Base-by-base conservation (phyloP, 2,888 invertebrate species). In the Phyllotreta striolata region DNA sequence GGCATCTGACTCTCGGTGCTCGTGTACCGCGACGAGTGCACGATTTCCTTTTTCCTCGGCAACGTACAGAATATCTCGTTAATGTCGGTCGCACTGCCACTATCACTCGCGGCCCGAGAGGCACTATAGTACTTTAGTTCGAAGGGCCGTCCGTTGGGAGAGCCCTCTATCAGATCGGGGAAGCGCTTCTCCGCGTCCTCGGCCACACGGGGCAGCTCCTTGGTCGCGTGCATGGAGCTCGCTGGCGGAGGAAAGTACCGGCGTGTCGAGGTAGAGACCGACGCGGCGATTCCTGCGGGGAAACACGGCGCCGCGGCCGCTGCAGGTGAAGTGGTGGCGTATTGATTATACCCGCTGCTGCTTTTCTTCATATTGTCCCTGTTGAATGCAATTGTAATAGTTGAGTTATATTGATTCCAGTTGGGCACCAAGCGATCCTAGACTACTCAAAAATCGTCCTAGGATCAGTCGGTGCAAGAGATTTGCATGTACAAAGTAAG, bases 1-100 rank as follows among this genome's bases (percentile, higher is more conserved):
- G 91, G 91, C 60, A 91, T 90, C 73, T 91, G 90, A 73, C 91
- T 91, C 72, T 91, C 91, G 24, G 89, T 79, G 69, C 81, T 82
- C 58, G 74, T 74, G 63, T 81, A 81, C 44, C 78, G 72, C 41
- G 82, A 74, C 62, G 74, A 74, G 51, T 76, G 74, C 14, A 56
- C 49, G 37, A 73, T 64, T 35, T 77, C 72, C 13, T 74, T 73
- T 70, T 81, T 82, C 60, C 81, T 72, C 0, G 91, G 90, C 70
- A 91, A 83, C n/a, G 91, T 91, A 76, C 89, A 90, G 75, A 90
- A 87, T 0, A 84, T 76, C 67, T 81, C 79, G 55, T 78, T 78
- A 62, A 81, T 77, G 65, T 82, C 79, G 59, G 74, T 73, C 13
- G 78, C 75, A 71, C 81, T 81, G 24, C 81, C 81, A 49, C 79